Evolutionary conservation across 2,888 invertebrate genomes (phyloP).

Genomic region (Galerucella nymphaeae): DNA sequence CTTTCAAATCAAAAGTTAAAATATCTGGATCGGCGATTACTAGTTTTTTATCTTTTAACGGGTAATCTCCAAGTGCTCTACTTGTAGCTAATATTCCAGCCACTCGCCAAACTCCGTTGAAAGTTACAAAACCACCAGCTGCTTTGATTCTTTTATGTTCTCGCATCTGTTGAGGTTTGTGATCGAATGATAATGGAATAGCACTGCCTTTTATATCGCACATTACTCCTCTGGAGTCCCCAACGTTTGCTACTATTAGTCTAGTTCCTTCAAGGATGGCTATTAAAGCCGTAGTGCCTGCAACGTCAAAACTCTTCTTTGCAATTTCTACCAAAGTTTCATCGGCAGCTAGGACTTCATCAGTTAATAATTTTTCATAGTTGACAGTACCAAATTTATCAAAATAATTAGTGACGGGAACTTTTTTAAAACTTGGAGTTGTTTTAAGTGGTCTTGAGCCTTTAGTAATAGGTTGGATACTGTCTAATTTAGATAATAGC

Average conservation of each 20-base stretch:
- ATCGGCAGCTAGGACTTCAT: slow-evolving; percentile 89
- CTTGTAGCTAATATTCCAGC: slow-evolving; percentile 95
- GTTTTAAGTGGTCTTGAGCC: slow-evolving; percentile 69
- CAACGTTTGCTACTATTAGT: slow-evolving; percentile 94
- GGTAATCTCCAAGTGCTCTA: slow-evolving; percentile 94
- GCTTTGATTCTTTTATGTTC: slow-evolving; percentile 93
- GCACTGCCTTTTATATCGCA: slow-evolving; percentile 91
- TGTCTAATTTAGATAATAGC: slow-evolving; percentile 72
- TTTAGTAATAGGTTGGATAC: slow-evolving; percentile 70
- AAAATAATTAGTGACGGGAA: slow-evolving; percentile 73
- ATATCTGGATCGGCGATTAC: slow-evolving; percentile 97
- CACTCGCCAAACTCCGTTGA: slow-evolving; percentile 96
- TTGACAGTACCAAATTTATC: slow-evolving; percentile 79
- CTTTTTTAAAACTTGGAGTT: slow-evolving; percentile 65
- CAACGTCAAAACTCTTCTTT: slow-evolving; percentile 79
- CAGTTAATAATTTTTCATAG: slow-evolving; percentile 83
- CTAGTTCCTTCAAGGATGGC: slow-evolving; percentile 85
- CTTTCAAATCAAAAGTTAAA: slow-evolving; percentile 86
- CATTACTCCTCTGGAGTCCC: slow-evolving; percentile 96
- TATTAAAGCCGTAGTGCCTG: slow-evolving; percentile 92
- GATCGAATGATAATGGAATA: slow-evolving; percentile 93
- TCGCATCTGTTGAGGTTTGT: slow-evolving; percentile 95
- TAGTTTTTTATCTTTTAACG: slow-evolving; percentile 91
- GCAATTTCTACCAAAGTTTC: slow-evolving; percentile 83
- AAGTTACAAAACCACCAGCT: slow-evolving; percentile 94